Base-by-base conservation (phyloP, 2,113 vertebrate genomes). In the Miniopterus natalensis region DNA sequence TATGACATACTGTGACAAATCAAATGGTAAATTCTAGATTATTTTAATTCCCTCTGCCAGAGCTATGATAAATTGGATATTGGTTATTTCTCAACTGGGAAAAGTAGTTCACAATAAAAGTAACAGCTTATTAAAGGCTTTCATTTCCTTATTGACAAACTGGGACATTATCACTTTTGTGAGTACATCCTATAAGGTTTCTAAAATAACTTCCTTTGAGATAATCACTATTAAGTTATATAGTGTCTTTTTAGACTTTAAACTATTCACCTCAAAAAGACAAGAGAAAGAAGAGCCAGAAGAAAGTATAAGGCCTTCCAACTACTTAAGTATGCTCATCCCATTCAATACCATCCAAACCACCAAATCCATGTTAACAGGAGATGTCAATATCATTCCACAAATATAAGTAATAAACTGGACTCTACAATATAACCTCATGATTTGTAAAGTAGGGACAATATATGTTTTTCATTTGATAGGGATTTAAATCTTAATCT, bases 1-100 rank as follows among this genome's bases (percentile, higher is more conserved):
- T 47, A 65, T 89, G 45, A 90, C 27, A 77, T 18, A 85, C 29
- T 71, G 5, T 49, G 61, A 63, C 74, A 93, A 86, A 75, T 81
- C 57, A 79, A 87, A 84, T 12, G 27, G 51, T 53, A 89, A 80
- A 61, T 75, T 93, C 29, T 89, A 55, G 84, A 85, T 81, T 68
- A 92, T 12, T 45, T 92, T 80, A 29, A 75, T 63, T 91, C 20
- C 47, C 15, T 95, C 70, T 93, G 47, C 49, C 70, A 87, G 47
- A 65, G 31, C 21, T 65, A 49, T 65, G 86, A 51, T 57, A 47
- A 42, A 71, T 51, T 88, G 23, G 9, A 71, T 85, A 94, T 4
- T 80, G 27, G 49, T 21, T 90, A 36, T 85, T 85, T 80, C 78
- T 77, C 17, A 95, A 88, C 21, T 92, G 27, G 8, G 31, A 88